phyloP scores from a whole-genome alignment of 1,140 invertebrate species.

The Heliconius eleuchia region DNA sequence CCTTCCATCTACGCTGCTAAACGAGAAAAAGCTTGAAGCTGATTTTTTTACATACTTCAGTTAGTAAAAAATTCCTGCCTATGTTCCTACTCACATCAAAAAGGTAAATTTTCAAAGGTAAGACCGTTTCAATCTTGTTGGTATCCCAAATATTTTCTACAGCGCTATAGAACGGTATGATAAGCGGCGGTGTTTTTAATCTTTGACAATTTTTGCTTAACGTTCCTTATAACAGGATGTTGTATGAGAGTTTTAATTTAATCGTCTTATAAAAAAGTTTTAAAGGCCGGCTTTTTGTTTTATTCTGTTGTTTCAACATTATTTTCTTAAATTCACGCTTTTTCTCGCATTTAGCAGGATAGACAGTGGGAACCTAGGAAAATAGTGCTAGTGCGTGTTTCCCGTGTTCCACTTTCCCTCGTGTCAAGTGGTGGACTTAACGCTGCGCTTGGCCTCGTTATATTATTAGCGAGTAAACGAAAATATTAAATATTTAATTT shows the following conservation, averaged over 20 bases:
- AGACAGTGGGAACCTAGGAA: too few relatives aligned
- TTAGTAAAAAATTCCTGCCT: background rate
- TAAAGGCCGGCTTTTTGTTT: background rate
- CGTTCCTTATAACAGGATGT: slow-evolving; percentile 5
- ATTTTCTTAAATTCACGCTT: too few relatives aligned
- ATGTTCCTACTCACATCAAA: background rate
- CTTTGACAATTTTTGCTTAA: background rate
- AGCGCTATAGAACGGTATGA: background rate
- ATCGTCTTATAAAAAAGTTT: background rate
- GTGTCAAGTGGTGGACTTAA: too few relatives aligned
- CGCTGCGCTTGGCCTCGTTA: too few relatives aligned
- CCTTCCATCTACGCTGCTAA: too few relatives aligned
- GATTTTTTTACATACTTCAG: background rate
- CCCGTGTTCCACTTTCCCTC: too few relatives aligned
- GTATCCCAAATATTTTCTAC: background rate
- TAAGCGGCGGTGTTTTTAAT: slow-evolving; percentile 5
- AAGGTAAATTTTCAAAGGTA: background rate
- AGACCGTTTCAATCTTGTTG: background rate
- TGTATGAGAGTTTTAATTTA: background rate
- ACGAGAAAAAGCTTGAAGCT: too few relatives aligned
- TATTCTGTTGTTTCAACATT: background rate
- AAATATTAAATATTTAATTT: too few relatives aligned
- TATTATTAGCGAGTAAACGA: too few relatives aligned
- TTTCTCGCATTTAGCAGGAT: too few relatives aligned
- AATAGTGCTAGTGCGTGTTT: too few relatives aligned